Base-by-base conservation (phyloP, 2,797 vertebrate species). In the Heliangelus exortis region DNA sequence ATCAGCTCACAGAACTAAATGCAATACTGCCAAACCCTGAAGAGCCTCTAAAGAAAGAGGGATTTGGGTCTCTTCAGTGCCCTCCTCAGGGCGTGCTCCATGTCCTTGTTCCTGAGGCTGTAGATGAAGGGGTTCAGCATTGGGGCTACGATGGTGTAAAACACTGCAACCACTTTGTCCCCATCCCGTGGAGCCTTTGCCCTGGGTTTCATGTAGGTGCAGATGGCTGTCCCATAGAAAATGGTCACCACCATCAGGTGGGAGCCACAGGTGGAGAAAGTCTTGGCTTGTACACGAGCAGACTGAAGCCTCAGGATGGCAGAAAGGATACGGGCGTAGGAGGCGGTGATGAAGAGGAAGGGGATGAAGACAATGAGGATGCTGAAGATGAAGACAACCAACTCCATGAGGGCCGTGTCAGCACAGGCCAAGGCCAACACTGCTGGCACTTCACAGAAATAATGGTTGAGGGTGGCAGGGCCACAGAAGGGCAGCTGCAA, bases 231-330 rank as follows among this genome's bases (percentile, higher is more conserved):
- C 34, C 96, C 96, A 9, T 96, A 97, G 77, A 96, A 97, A 21
- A 97, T 34, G 31, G 75, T 63, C 6, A 97, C 97, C 43, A 88
- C 88, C 7, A 22, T 91, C 41, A 97, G 83, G 31, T 97, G 95
- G 43, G 96, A 97, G 6, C 92, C 93, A 58, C 96, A 97, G 33
- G 96, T 97, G 53, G 97, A 97, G 53, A 97, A 88, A 19, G 95
- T 84, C 26, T 97, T 97, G 41, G 76, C 69, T 20, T 76, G 86
- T 29, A 88, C 55, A 1, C 47, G 57, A 8, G 73, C 43, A 31
- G 94, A 93, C 2, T 1, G 41, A 39, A 90, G 93, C 65, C 77
- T 90, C 69, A 96, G 62, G 33, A 97, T 39, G 21, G 93, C 59
- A 0, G 84, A 71, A 69, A 97, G 92, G 36, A 97, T 95, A 8